These are phyloP conservation scores for Lophochroa leadbeateri DNA, from an alignment of 2,113 vertebrate species.

Conservation along the genomic window DNA sequence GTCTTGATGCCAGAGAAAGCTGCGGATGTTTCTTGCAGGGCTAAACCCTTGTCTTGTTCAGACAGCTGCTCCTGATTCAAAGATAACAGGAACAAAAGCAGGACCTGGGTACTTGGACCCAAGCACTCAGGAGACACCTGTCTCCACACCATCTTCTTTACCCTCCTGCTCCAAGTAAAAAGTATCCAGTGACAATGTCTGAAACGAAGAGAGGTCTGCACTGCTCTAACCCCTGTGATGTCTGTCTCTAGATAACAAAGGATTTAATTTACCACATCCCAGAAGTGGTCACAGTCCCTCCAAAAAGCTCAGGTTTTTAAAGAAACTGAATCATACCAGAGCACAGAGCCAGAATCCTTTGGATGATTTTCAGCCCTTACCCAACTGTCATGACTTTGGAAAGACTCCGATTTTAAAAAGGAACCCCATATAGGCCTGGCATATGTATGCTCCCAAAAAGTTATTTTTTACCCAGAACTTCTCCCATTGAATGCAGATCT, in stretches of 20 bases:
- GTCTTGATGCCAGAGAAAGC: not conserved
- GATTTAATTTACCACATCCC: constrained; percentile 28
- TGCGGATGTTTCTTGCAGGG: not conserved
- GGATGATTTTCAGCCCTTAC: not conserved
- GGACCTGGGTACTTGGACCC: not conserved
- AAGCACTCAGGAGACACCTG: not conserved
- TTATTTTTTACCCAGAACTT: not conserved
- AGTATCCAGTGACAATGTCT: constrained; percentile 15
- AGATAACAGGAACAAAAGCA: constrained; percentile 14
- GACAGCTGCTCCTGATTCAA: not conserved
- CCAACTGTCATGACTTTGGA: not conserved
- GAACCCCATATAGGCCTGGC: not conserved
- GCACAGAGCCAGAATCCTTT: not conserved
- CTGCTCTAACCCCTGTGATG: not conserved
- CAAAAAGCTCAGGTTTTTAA: not conserved
- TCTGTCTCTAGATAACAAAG: not conserved
- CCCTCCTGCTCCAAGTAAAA: not conserved
- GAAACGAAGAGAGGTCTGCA: not conserved
- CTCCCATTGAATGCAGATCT: not conserved
- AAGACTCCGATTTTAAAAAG: not conserved
- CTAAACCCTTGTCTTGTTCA: not conserved
- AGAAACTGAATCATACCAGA: not conserved
- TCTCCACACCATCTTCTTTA: not conserved
- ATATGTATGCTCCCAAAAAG: not conserved
- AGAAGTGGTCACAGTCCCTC: not conserved